These are phyloP conservation scores for Gopherus flavomarginatus DNA, from an alignment of 2,113 vertebrate genomes.

Conservation along the genomic window DNA sequence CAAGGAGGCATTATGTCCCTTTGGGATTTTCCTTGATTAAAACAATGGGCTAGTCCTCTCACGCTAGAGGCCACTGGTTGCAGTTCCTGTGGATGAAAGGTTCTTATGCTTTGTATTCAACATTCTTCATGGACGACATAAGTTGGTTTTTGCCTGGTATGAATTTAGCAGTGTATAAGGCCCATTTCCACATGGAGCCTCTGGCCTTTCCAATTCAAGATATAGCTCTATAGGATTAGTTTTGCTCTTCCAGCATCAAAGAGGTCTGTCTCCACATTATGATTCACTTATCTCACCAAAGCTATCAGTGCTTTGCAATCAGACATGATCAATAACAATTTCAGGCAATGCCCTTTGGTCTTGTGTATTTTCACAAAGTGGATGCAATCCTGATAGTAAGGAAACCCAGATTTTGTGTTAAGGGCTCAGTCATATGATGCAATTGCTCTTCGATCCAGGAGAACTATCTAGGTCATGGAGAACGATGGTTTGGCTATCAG, in stretches of 20 bases:
- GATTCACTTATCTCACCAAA: slow-evolving; percentile 1
- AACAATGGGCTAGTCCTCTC: slow-evolving; percentile 7
- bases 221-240: slow-evolving; percentile 28
- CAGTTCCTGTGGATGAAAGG: background rate
- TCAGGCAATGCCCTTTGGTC: background rate
- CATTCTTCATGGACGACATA: background rate
- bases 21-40: background rate
- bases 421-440: no score
- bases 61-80: background rate
- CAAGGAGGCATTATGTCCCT: no score
- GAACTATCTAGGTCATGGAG: no score
- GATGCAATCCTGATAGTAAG: no score
- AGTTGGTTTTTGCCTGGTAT: slow-evolving; percentile 18
- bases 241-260: slow-evolving; percentile 30
- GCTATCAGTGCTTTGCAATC: slow-evolving; percentile 20
- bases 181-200: slow-evolving; percentile 19
- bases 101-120: slow-evolving; percentile 29
- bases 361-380: background rate
- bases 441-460: no score
- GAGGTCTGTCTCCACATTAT: slow-evolving; percentile 2
- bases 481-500: background rate
- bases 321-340: background rate
- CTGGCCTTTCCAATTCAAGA: slow-evolving; percentile 35
- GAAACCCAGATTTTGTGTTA: no score
- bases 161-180: slow-evolving; percentile 36